Evolutionary conservation across 2,797 vertebrate genomes (phyloP), one percentile per base, ranked within the genome.

Genomic region (Taenioides sp.): DNA sequence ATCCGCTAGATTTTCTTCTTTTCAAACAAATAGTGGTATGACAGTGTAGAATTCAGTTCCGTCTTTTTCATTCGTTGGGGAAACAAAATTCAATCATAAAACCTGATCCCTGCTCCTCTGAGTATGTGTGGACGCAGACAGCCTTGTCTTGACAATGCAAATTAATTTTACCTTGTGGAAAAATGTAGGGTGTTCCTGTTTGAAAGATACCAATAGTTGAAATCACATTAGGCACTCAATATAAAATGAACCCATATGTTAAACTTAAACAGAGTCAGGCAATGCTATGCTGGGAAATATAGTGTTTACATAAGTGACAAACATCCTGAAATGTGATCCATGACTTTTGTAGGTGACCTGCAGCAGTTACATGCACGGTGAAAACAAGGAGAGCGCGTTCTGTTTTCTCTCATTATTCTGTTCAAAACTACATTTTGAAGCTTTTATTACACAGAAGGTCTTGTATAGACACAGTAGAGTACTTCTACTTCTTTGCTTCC

Each of bases 161-260:
- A n/a, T 71, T 76, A 23, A 34, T 73, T 2, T 4, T 14, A 10
- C 59, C 60, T 5, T 34, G 58, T 72, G 63, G 27, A 64, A 22
- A 65, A 49, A 6, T 34, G 25, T 67, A 25, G 69, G 9, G 16
- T 69, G 63, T 71, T 27, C 2, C 40, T 63, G 22, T 73, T 55
- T 66, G 49, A 61, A 27, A 50, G 18, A 64, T 69, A 70, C 71
- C 57, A 31, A 57, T 59, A 65, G 47, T 16, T 79, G 71, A 76
- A 83, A 78, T 60, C 34, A n/a, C 10, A 77, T 69, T 68, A 1
- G 60, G 11, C 61, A 61, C 65, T 72, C 69, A 70, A 5, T 61
- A 17, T 75, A 79, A 78, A 81, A 85, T 75, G 27, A 70, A 55
- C 75, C 65, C 47, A 75, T 57, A 58, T 68, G 64, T 37, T 67